Percentiles rank a stretch among this genome's conserved stretches.
These are phyloP conservation scores for Lucifuga dentata DNA, from an alignment of 2,113 vertebrate species.

Conservation along the genomic window DNA sequence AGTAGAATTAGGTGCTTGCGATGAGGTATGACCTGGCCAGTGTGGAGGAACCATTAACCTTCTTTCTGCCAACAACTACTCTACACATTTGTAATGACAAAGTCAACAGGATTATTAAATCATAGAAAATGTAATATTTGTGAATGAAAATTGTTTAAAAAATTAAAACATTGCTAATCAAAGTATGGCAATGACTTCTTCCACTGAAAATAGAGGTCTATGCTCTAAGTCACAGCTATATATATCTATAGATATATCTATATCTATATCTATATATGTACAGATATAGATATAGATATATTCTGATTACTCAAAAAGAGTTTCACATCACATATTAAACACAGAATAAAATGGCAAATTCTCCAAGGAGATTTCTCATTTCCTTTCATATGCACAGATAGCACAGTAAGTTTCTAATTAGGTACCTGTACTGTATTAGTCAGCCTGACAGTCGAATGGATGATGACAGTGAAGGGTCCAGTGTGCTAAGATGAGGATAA, in stretches of 20 bases:
- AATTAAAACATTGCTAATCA: conserved; percentile 26
- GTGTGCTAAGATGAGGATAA: conserved; percentile 80
- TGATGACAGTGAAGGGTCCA: conserved; percentile 81
- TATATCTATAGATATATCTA: conserved; percentile 28
- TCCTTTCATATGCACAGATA: conserved; percentile 63
- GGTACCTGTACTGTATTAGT: conserved; percentile 74
- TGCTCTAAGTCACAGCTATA: conserved; percentile 24
- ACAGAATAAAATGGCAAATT: conserved; percentile 71
- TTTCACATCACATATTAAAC: conserved; percentile 61
- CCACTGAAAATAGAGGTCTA: conserved; percentile 44
- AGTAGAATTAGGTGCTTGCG: conserved; percentile 55
- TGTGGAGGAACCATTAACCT: conserved; percentile 45
- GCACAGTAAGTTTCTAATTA: conserved; percentile 67
- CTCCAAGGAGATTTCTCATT: conserved; percentile 63
- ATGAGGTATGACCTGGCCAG: conserved; percentile 71
- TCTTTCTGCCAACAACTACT: conserved; percentile 42
- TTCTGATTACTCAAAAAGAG: conserved; percentile 29
- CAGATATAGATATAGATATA: background rate
- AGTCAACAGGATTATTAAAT: conserved; percentile 23
- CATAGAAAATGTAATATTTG: conserved; percentile 28
- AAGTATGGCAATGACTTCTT: conserved; percentile 50
- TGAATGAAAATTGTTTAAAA: conserved; percentile 38
- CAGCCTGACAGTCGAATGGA: conserved; percentile 66
- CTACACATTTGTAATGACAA: conserved; percentile 6
- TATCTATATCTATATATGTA: conserved; percentile 11